A percentile compares a stretch with the other conserved stretches of the same genome.
Conservation (phyloP, 2,113 vertebrate species). For the Eulemur rufifrons region DNA sequence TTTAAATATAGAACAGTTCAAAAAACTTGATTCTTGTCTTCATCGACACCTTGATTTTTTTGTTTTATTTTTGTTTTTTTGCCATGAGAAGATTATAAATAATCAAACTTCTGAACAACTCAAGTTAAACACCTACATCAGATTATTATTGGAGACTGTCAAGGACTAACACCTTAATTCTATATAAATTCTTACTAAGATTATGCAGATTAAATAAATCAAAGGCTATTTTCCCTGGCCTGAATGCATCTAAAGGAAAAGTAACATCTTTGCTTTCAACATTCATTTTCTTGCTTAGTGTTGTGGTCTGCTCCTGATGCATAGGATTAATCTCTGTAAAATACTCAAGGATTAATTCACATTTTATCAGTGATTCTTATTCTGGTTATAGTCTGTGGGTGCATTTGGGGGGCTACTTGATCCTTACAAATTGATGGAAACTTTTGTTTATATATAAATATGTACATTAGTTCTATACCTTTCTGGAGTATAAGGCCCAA, state of each 20-base stretch:
- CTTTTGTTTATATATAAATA: neutral
- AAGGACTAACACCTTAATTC: neutral
- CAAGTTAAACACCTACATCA: neutral
- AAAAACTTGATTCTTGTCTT: neutral
- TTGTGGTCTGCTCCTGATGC: neutral
- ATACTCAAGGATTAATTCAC: neutral
- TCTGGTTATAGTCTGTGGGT: neutral
- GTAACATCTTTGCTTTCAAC: neutral
- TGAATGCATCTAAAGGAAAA: neutral
- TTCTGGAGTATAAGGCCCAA: neutral
- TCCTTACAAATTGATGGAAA: neutral
- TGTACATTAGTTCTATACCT: neutral
- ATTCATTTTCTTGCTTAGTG: neutral
- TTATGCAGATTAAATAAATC: neutral
- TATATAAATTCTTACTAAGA: neutral
- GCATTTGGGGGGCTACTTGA: neutral
- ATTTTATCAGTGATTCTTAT: neutral
- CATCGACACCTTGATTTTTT: neutral
- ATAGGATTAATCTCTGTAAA: neutral
- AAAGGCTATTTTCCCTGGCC: neutral
- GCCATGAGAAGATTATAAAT: neutral
- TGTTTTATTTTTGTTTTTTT: neutral
- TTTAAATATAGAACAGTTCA: neutral
- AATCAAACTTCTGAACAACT: neutral
- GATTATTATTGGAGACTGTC: neutral